Base-by-base conservation (phyloP, 2,888 invertebrate genomes). In the Microctonus aethiopoides region DNA sequence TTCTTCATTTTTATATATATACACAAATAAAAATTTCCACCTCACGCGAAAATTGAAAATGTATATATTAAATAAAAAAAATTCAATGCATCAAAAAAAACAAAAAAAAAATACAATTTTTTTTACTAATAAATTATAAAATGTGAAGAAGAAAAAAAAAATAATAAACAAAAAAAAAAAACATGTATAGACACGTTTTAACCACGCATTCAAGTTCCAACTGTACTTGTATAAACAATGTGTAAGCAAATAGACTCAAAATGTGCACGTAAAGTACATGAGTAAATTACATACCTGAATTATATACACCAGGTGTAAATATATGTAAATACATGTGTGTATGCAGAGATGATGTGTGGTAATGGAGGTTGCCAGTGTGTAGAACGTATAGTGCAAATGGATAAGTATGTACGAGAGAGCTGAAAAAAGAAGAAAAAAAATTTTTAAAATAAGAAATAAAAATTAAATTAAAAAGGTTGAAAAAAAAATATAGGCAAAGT, bases 401-500 rank as follows among this genome's bases (percentile, higher is more conserved):
- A 61, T 51, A 62, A 46, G 52, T 60, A 59, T 61, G 61, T 52
- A 56, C 61, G 60, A 61, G 51, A 26, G n/a, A n/a, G 54, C 36
- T 7, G 36, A 63, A 13, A 22, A 34, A 26, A 16, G 16, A 20
- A n/a, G 9, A 64, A 52, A 20, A n/a, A n/a, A n/a, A n/a, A 57
- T n/a, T 26, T 29, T n/a, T 13, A 59, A 0, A 16, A 59, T 16
- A 59, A 16, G 3, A 29, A 29, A 5, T 5, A 29, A 29, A 5
- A 29, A 29, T 29, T n/a, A n/a, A 29, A 29, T 29, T 29, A 5
- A 29, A 29, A 29, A 29, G 7, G 7, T 29, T 29, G 29, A 29
- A 20, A 20, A 52, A 59, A 36, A 22, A 63, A 51, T 63, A 68
- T 29, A 67, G 66, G 67, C 56, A 67, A 74, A 76, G 77, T 74